These are phyloP conservation scores for Thecophora atra DNA, from an alignment of 2,888 invertebrate species.

Conservation along the genomic window DNA sequence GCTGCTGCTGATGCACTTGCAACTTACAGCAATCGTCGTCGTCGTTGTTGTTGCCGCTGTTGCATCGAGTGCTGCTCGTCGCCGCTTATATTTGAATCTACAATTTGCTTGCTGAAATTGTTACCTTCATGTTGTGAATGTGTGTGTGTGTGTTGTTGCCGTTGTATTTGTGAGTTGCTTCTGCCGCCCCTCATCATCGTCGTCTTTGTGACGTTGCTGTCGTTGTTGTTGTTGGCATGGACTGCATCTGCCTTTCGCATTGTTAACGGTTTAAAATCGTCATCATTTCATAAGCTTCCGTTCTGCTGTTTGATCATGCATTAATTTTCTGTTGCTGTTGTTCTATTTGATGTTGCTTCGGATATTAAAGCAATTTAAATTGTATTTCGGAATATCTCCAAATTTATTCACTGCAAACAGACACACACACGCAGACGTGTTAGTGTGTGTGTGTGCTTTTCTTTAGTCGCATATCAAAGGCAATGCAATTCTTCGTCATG, in stretches of 20 bases:
- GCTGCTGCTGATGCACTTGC: constrained; percentile 20
- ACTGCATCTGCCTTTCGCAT: constrained; percentile 16
- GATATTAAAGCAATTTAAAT: constrained; percentile 1
- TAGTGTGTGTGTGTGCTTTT: not conserved
- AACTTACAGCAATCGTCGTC: not conserved
- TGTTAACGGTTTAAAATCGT: constrained; percentile 35
- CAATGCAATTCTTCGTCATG: not conserved
- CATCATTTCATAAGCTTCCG: constrained; percentile 33
- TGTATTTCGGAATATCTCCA: not conserved
- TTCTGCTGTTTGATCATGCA: constrained; percentile 5
- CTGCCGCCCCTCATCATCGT: not conserved
- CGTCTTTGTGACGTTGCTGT: constrained; percentile 1
- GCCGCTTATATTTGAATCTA: not conserved
- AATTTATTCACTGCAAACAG: not conserved
- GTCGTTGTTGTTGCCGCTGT: not conserved
- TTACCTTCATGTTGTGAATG: constrained; percentile 16
- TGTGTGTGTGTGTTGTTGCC: constrained; percentile 13
- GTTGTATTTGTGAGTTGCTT: not conserved
- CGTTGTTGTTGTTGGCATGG: not conserved
- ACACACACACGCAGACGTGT: not conserved
- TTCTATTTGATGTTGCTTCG: not conserved
- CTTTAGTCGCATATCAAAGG: not conserved
- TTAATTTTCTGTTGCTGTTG: constrained; percentile 14
- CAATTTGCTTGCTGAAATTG: constrained; percentile 27
- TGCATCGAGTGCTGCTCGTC: constrained; percentile 1